Percentiles rank a stretch among this genome's conserved stretches.
Conservation (phyloP, 2,797 vertebrate species). For the Melanotaenia pygmaea region DNA sequence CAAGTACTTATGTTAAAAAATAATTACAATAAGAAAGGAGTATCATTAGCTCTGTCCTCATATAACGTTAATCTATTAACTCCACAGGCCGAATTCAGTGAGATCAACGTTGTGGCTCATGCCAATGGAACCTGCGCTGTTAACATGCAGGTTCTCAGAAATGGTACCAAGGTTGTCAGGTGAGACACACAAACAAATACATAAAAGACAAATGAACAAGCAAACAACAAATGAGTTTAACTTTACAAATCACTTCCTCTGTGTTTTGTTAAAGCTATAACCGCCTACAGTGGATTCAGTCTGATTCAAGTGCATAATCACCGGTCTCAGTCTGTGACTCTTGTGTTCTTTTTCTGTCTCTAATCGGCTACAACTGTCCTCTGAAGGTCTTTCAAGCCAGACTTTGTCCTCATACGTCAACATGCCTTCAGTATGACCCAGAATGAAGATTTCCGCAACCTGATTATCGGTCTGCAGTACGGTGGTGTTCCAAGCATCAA, state of each 20-base stretch:
- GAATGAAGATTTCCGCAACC: slow-evolving; percentile 95
- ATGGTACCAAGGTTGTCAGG: slow-evolving; percentile 92
- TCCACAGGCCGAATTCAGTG: slow-evolving; percentile 92
- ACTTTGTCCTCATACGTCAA: slow-evolving; percentile 95
- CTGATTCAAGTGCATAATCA: slow-evolving; percentile 6
- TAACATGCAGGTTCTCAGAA: slow-evolving; percentile 90
- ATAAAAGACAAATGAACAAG: background rate
- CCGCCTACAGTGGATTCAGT: background rate
- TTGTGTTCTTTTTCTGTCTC: background rate
- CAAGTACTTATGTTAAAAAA: slow-evolving; percentile 8
- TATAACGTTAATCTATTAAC: slow-evolving; percentile 3
- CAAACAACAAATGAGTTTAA: background rate
- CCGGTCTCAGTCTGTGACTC: background rate
- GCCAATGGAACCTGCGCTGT: slow-evolving; percentile 92
- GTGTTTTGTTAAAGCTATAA: background rate
- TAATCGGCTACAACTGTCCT: slow-evolving; percentile 13
- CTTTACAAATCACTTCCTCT: background rate
- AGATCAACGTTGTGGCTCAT: slow-evolving; percentile 94
- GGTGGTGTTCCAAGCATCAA: slow-evolving; percentile 92
- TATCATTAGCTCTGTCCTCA: slow-evolving; percentile 5
- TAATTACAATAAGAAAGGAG: background rate
- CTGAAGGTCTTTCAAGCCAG: slow-evolving; percentile 93
- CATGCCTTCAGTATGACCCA: slow-evolving; percentile 97
- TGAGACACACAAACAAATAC: slow-evolving; percentile 70
- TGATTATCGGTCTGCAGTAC: slow-evolving; percentile 96